Base-by-base conservation (phyloP, 1,140 invertebrate species). In the Drosophila malerkotliana region DNA sequence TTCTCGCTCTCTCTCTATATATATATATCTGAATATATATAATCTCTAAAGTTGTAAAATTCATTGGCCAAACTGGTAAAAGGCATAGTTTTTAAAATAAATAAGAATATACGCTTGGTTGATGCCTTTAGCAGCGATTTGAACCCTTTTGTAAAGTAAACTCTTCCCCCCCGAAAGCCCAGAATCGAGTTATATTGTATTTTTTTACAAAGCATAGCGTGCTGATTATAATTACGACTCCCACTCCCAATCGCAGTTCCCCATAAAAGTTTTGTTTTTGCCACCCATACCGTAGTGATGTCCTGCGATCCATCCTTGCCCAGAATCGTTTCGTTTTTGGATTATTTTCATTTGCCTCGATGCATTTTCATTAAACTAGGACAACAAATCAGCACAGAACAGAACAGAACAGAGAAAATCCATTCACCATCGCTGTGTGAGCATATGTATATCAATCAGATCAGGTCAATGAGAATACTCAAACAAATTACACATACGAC, bases 401-500 rank as follows among this genome's bases (percentile, higher is more conserved):
- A 28, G 24, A 37, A 18, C 51, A 28, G 49, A 51, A 30, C 66
- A 44, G 28, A 34, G 26, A 28, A 28, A 6, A 51, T 21, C 15
- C 62, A 67, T 30, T 24, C 14, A 26, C 15, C 49, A 57, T 64
- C 18, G 44, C 44, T 69, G 63, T 57, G 67, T 71, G 67, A 71
- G 67, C 67, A 62, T 62, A 37, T 47, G 10, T 34, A 34, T 34
- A n/a, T 37, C 34, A 37, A 18, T 28, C 34, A 49, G 52, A 69
- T 69, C 64, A 62, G 56, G 44, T 26, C 56, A 61, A 56, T 47
- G 15, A 57, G 64, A 51, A 57, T 47, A 72, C 48, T 55, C 47
- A 64, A 28, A 69, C 45, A 72, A 56, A 83, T 76, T 73, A 83
- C 79, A 72, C 76, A 84, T 82, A 84, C 79, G 75, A 51, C 71